Evolutionary conservation across 2,113 vertebrate genomes (phyloP), one percentile per base, ranked within the genome.

Genomic region (Lasiurus cinereus): DNA sequence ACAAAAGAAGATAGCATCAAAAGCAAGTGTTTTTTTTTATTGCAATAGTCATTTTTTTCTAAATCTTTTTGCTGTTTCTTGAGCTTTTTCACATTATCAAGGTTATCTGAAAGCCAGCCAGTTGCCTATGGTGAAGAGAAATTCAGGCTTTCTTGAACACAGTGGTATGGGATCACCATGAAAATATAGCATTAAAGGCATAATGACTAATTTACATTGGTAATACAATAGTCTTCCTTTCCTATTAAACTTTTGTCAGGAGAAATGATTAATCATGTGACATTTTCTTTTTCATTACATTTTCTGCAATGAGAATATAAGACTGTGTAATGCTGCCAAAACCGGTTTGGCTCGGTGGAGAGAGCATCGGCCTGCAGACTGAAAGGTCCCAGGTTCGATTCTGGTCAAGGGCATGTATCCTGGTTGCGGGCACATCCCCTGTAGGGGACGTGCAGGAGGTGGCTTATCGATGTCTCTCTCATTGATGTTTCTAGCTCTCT

Each of bases 271-370:
- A 95, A 96, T 96, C 82, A 93, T 76, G 59, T 96, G 95, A 94
- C 85, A 97, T 97, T 97, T 97, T 94, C 72, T 94, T 97, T 97
- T 97, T 93, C 85, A 93, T 97, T 94, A 88, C 73, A 52, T 90
- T 93, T 73, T 94, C 69, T 95, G 88, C 92, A 85, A 96, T 88
- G 92, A 93, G 90, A 92, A 67, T 87, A 83, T 88, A 78, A 54
- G 52, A 19, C 52, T 54, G 16, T 54, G 52, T 19, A 54, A 19
- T 54, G 72, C 76, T 76, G 39, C 39, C 39, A 5, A 39, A 39
- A 39, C 39, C 39, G 39, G 39, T 3, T 39, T 39, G 39, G 39
- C 39, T 39, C 39, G 5, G 39, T 39, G 39, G 39, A 39, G 39
- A 39, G 39, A 39, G 39, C 39, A 39, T 39, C 39, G 39, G 39